Evolutionary conservation across 2,888 invertebrate genomes (phyloP), one percentile per base, ranked within the genome.

Genomic region (Sycophila texana): DNA sequence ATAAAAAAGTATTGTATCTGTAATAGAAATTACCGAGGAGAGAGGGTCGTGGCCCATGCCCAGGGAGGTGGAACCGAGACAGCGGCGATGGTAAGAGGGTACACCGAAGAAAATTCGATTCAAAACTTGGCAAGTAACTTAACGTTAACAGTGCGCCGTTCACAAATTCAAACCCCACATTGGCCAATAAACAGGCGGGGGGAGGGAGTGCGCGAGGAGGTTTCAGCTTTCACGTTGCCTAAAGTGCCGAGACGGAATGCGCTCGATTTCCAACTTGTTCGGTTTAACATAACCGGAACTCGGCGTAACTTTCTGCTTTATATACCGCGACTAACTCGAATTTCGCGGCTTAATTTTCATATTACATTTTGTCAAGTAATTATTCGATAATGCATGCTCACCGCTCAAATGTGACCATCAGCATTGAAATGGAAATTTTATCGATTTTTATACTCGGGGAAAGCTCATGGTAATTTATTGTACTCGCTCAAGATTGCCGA

Each of bases 91-190:
- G 65, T 65, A 66, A 76, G 58, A 75, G 75, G 53, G 75, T 67
- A 22, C 39, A 66, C 26, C n/a, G 74, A 65, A 71, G 80, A 77
- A 77, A 80, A 81, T 77, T 81, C 77, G 66, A 81, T 81, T 81
- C 39, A 58, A 76, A 81, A 77, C 65, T 77, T 77, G 77, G 70
- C 74, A 72, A 81, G 77, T 80, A 74, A 77, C 71, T 77, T 77
- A 68, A 39, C 72, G 22, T 49, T 51, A 30, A 71, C 26, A 22
- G 61, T 60, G 30, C 70, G 30, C 57, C 61, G 55, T 16, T 79
- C 72, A 55, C 72, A 73, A 76, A 72, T 80, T 80, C 73, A 76
- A 67, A 72, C 20, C 68, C 18, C 61, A 22, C 47, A n/a, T 30
- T 57, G 47, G n/a, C 63, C 65, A 77, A 57, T 66, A 71, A 18